These are phyloP conservation scores for Sinocyclocheilus anshuiensis DNA, from an alignment of 2,113 vertebrate genomes.

Conservation along the genomic window DNA sequence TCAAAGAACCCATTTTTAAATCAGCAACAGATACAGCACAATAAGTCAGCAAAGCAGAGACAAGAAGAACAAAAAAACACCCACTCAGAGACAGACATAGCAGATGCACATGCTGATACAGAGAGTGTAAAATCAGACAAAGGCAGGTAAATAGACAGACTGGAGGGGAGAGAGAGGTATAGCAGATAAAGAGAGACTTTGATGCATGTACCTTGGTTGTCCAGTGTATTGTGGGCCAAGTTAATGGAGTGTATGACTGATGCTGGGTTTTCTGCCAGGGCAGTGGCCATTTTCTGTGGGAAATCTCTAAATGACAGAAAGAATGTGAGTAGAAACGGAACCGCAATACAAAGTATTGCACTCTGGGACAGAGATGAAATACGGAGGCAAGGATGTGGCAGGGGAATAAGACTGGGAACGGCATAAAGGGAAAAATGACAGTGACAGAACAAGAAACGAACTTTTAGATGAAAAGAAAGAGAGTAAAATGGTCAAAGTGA, in stretches of 20 bases:
- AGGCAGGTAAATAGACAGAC: constrained; percentile 47
- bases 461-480: constrained; percentile 6
- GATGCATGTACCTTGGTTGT: constrained; percentile 84
- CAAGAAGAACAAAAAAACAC: neutral
- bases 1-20: constrained; percentile 13
- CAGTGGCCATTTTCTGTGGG: constrained; percentile 86
- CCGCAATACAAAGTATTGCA: constrained; percentile 2
- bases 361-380: constrained; percentile 54
- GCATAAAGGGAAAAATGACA: constrained; percentile 30
- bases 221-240: constrained; percentile 87
- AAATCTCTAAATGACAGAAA: constrained; percentile 78
- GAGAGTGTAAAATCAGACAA: constrained; percentile 35
- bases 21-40: neutral
- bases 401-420: constrained; percentile 35
- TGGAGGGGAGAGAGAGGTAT: constrained; percentile 31
- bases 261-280: constrained; percentile 85
- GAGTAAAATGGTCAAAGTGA: neutral
- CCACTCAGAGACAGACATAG: constrained; percentile 25
- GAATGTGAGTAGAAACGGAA: constrained; percentile 29
- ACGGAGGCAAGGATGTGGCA: constrained; percentile 28
- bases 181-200: neutral
- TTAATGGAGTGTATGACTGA: constrained; percentile 86
- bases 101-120: constrained; percentile 15
- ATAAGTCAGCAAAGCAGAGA: constrained; percentile 8
- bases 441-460: constrained; percentile 26